Evolutionary conservation across 2,888 invertebrate genomes (phyloP), one percentile per base, ranked within the genome.

Genomic region (Troglohyphantes excavatus): DNA sequence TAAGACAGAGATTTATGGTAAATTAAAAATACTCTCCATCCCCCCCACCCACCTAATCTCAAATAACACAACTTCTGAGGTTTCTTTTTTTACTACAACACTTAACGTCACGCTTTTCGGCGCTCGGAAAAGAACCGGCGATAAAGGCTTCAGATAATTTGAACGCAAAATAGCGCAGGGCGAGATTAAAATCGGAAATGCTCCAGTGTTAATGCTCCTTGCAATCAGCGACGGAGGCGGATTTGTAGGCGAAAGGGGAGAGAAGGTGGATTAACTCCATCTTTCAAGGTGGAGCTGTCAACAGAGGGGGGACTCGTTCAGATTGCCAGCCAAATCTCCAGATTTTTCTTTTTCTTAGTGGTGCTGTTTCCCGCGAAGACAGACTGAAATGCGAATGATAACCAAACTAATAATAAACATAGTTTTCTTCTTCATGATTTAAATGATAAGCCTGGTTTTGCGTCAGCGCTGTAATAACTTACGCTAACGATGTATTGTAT

Each of bases 141-240:
- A 78, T 21, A 7, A 2, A 72, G 72, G 70, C 59, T 23, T 13
- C 13, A 65, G 75, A 82, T 82, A 67, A 84, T 29, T 84, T 75
- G 65, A 46, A 65, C 39, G 65, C 70, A 61, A 82, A n/a, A 70
- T 82, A 82, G 61, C 29, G 19, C 21, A 33, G 63, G 7, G 29
- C 21, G 43, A 73, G 85, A 85, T 85, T 85, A 85, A 76, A 46
- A 85, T 85, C 85, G 23, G 46, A 67, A 65, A 84, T 65, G 43
- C 27, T 33, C 17, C 76, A 26, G 76, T 46, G 85, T 85, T 85
- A 85, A 85, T 85, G 76, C 67, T 39, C 39, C 27, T 9, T 6
- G 83, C 85, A 85, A 85, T 76, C 68, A 85, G 26, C 85, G 65
- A 23, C 27, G 33, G 65, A 43, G 65, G 67, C 39, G 53, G 53